Percentiles rank a stretch among this genome's conserved stretches.
Conservation (phyloP, 2,888 invertebrate species). For the Macroteleia sp. region DNA sequence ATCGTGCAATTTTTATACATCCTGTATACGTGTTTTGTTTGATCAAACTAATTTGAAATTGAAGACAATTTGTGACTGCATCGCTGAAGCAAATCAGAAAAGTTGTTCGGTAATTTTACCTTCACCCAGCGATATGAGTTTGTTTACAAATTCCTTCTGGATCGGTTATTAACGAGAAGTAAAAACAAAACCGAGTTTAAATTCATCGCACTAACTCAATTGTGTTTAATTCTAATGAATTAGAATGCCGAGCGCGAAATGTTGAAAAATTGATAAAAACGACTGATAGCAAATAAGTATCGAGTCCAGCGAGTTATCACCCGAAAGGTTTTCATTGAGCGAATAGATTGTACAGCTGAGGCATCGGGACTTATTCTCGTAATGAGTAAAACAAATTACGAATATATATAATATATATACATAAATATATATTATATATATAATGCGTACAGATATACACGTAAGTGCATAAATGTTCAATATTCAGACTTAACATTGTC, state of each 20-base stretch:
- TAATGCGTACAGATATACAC: too few species aligned
- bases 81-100: constrained; percentile 22
- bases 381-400: constrained; percentile 46
- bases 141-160: constrained; percentile 34
- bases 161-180: constrained; percentile 12
- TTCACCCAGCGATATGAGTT: constrained; percentile 29
- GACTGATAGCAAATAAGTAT: constrained; percentile 82
- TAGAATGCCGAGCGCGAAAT: constrained; percentile 62
- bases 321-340: constrained; percentile 66
- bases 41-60: not conserved
- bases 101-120: constrained; percentile 58
- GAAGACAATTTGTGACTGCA: not conserved
- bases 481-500: too few species aligned
- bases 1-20: constrained; percentile 21
- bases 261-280: constrained; percentile 72
- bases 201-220: constrained; percentile 63
- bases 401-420: constrained; percentile 25
- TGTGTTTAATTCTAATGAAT: constrained; percentile 66
- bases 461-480: too few species aligned
- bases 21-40: constrained; percentile 8
- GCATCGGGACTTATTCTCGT: constrained; percentile 77
- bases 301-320: constrained; percentile 74
- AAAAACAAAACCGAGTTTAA: constrained; percentile 62
- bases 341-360: constrained; percentile 69
- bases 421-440: too few species aligned